Base-by-base conservation (phyloP, 2,888 invertebrate genomes). In the Pteria penguin region DNA sequence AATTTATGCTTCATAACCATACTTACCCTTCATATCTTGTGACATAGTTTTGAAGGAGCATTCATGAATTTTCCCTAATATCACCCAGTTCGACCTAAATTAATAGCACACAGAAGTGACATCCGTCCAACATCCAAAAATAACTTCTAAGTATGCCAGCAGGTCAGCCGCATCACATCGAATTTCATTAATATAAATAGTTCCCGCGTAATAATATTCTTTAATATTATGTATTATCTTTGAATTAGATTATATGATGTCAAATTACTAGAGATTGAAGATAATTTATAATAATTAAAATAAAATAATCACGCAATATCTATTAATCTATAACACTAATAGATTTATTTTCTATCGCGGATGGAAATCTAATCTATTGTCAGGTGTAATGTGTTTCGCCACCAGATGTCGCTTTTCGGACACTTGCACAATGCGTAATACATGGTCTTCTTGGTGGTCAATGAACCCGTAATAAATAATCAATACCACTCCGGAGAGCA, bases 111-210 rank as follows among this genome's bases (percentile, higher is more conserved):
- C 81, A 86, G 82, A 83, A 79, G 82, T 79, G 79, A 82, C 82
- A 85, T 86, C 85, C 84, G 85, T 83, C 80, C 81, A 73, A 72
- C 32, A 82, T 86, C 85, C 87, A 86, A 87, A 88, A 88, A 88
- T 87, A 87, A 86, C 83, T 80, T 72, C 52, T 66, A 84, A 82
- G 78, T 82, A 80, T 78, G 84, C 83, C 68, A 84, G 73, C 82
- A 82, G 86, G 86, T 87, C 87, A 87, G 72, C 77, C 78, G 75
- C 81, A 81, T 79, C 71, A 78, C 69, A 81, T 82, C 80, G 76
- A 76, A 75, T 73, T 65, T 76, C 66, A 84, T 85, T 86, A 86
- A 79, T 84, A 84, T 86, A 81, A 70, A 65, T 55, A 75, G 78
- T 81, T 70, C 82, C 45, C 82, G 45, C 83, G 82, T 82, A 29